Evolutionary conservation across 2,888 invertebrate species (phyloP).

Genomic region (Synergus laeviventris): DNA sequence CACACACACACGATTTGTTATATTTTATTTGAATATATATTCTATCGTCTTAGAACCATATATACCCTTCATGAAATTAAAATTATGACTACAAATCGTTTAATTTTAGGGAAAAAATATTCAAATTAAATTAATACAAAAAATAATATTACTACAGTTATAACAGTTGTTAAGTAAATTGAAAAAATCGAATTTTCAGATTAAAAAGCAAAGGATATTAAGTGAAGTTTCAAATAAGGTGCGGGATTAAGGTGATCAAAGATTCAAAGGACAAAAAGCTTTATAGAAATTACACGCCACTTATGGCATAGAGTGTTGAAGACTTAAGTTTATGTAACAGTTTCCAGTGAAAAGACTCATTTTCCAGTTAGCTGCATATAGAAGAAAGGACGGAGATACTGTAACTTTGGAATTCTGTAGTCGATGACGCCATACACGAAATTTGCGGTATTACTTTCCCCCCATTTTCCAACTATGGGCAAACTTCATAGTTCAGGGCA

Average conservation of each 20-base stretch:
- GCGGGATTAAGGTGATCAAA: background rate
- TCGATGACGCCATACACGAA: constrained; percentile 27
- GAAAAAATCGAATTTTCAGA: too few species aligned
- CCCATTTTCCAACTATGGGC: constrained; percentile 31
- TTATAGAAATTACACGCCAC: background rate
- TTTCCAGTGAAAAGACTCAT: constrained; percentile 28
- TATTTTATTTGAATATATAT: too few species aligned
- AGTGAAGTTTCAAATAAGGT: background rate
- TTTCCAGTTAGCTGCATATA: constrained; percentile 25
- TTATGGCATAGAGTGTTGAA: background rate
- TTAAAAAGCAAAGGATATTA: too few species aligned
- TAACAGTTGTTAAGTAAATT: too few species aligned
- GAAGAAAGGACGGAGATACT: constrained; percentile 16
- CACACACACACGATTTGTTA: too few species aligned
- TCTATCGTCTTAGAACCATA: too few species aligned
- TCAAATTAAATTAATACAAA: too few species aligned
- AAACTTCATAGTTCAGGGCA: constrained; percentile 9
- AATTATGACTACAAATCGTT: too few species aligned
- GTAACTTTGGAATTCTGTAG: constrained; percentile 24
- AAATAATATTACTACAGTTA: too few species aligned
- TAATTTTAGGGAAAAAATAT: too few species aligned
- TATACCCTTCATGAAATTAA: too few species aligned
- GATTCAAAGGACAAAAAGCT: background rate
- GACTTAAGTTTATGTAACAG: constrained; percentile 24
- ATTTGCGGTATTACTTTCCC: constrained; percentile 20